Percentiles rank a stretch among this genome's conserved stretches.
These are phyloP conservation scores for Sarcophaga caerulescens DNA, from an alignment of 2,888 invertebrate species.

Conservation along the genomic window DNA sequence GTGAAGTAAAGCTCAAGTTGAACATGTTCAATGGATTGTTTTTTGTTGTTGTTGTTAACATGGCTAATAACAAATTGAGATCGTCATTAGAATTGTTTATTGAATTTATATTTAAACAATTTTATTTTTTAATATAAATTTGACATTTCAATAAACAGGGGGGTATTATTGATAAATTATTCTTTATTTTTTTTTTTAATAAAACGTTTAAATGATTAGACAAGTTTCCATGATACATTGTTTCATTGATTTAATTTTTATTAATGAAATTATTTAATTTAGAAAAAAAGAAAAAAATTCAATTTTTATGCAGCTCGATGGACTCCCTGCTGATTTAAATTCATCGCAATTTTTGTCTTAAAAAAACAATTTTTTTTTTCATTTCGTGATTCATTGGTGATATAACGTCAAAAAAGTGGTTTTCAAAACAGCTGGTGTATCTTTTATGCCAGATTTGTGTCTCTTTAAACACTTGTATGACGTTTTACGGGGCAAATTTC, in stretches of 20 bases:
- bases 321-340: too few relatives aligned
- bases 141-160: constrained; percentile 26
- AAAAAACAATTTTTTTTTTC: too few relatives aligned
- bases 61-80: constrained; percentile 31
- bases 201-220: neutral
- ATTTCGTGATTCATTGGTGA: too few relatives aligned
- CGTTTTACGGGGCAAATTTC: too few relatives aligned
- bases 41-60: constrained; percentile 13
- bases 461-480: too few relatives aligned
- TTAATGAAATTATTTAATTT: neutral
- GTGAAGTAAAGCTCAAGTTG: constrained; percentile 38
- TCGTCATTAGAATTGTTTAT: neutral
- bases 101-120: constrained; percentile 23
- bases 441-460: too few relatives aligned
- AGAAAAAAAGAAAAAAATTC: neutral
- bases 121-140: neutral
- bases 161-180: neutral
- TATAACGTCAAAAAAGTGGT: too few relatives aligned
- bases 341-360: too few relatives aligned
- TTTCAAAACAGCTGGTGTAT: too few relatives aligned
- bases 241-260: neutral
- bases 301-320: too few relatives aligned
- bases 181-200: neutral
- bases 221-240: neutral
- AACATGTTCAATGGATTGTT: constrained; percentile 39